Evolutionary conservation across 2,113 vertebrate species (phyloP).

Genomic region (Chloroceryle aenea): DNA sequence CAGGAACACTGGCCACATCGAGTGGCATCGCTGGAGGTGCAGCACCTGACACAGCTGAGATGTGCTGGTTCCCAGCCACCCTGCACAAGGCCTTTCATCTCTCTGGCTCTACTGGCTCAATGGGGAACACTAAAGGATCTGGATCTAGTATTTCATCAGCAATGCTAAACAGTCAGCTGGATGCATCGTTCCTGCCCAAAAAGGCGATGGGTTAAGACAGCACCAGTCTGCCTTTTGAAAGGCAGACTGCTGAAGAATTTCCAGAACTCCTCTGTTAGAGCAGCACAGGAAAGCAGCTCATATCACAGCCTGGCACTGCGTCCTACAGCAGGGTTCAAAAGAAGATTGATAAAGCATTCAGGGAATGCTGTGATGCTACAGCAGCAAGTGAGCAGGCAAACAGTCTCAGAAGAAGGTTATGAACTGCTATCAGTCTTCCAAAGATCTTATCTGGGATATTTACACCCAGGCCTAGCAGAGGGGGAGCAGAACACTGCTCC

Average conservation of each 20-base stretch:
- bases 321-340: background rate
- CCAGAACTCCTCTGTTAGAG: background rate
- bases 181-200: background rate
- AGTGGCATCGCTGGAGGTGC: background rate
- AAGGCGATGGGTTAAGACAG: background rate
- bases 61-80: background rate
- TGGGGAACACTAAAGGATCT: background rate
- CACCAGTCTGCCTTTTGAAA: background rate
- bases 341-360: conserved; percentile 14
- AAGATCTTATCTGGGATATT: conserved; percentile 20
- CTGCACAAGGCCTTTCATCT: background rate
- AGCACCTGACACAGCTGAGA: background rate
- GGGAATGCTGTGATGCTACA: conserved; percentile 7
- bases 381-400: background rate
- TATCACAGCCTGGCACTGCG: background rate
- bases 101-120: background rate
- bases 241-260: conserved; percentile 24
- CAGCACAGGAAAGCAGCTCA: background rate
- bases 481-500: background rate
- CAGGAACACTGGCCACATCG: background rate
- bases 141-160: background rate
- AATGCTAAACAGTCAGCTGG: background rate
- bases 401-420: background rate
- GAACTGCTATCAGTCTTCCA: background rate
- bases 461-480: background rate